Percentiles rank a stretch among this genome's conserved stretches.
These are phyloP conservation scores for Pseudochirops corinnae DNA, from an alignment of 2,797 vertebrate genomes.

Conservation along the genomic window DNA sequence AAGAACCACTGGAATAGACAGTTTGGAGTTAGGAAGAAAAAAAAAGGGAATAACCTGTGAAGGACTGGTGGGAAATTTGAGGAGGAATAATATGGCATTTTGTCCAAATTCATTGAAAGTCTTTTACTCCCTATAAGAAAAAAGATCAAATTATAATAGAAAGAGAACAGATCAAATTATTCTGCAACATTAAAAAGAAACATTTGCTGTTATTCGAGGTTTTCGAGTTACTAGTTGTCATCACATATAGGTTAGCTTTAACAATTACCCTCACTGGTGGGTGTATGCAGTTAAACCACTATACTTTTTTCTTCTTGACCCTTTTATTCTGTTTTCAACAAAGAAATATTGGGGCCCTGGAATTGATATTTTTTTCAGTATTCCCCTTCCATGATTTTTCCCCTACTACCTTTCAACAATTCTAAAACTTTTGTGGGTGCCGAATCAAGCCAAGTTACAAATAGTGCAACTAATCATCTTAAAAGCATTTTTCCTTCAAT, in stretches of 20 bases:
- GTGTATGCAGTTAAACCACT: background rate
- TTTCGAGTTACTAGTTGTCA: constrained; percentile 3
- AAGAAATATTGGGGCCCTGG: background rate
- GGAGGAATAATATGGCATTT: background rate
- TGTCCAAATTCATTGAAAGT: background rate
- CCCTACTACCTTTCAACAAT: background rate
- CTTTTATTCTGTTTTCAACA: background rate
- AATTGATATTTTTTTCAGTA: constrained; percentile 12
- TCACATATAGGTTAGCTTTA: constrained; percentile 2
- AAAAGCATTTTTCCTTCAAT: background rate
- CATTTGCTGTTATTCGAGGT: background rate
- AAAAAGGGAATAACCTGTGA: background rate
- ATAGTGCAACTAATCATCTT: background rate
- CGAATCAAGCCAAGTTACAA: background rate
- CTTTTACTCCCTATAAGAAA: background rate
- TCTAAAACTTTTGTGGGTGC: background rate
- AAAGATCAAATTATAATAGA: background rate
- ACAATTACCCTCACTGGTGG: background rate
- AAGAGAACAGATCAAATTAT: background rate
- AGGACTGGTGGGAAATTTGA: background rate
- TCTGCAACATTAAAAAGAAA: constrained; percentile 4
- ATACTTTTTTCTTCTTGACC: background rate
- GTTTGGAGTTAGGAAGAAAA: background rate
- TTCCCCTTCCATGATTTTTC: background rate
- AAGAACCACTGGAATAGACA: background rate